Base-by-base conservation (phyloP, 2,113 vertebrate genomes). In the Corydoras sp. region DNA sequence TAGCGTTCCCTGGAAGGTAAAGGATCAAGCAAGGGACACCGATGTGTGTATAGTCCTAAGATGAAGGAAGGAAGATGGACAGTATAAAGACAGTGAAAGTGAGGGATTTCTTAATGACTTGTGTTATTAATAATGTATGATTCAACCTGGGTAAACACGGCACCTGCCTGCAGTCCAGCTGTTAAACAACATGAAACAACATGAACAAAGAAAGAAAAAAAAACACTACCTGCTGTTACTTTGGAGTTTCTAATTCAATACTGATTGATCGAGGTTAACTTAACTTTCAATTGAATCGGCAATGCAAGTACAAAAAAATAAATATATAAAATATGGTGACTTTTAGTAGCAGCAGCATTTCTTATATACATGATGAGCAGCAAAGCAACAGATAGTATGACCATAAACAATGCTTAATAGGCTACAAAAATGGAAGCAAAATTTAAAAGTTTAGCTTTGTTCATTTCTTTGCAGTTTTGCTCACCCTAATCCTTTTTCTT, bases 91-190 rank as follows among this genome's bases (percentile, higher is more conserved):
- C 54, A 65, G 10, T 10, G 59, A 68, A 35, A 69, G 69, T 65
- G 35, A 63, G 31, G 43, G 58, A 77, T 58, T 61, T 77, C 63
- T 68, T 80, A 73, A 75, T 77, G 79, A 77, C 71, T 73, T 65
- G 66, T 70, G 53, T 73, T 56, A 77, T 80, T 73, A 80, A 75
- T 77, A 77, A 80, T 80, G 73, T 48, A 80, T 76, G 62, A 71
- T 59, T 68, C 68, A 72, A 49, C 54, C 62, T 75, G 48, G 29
- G 75, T 62, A 71, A 80, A 72, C 75, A 11, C 58, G 51, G 69
- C 32, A 55, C 75, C 75, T 80, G 69, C 76, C 63, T 75, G 69
- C 69, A 35, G 75, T 70, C 79, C 76, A 80, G 75, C 79, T 80
- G 79, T 63, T 75, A 68, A 77, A 72, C 71, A 60, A 72, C 69